Evolutionary conservation across 2,113 vertebrate genomes (phyloP), one percentile per base, ranked within the genome.

Genomic region (Felis chaus): DNA sequence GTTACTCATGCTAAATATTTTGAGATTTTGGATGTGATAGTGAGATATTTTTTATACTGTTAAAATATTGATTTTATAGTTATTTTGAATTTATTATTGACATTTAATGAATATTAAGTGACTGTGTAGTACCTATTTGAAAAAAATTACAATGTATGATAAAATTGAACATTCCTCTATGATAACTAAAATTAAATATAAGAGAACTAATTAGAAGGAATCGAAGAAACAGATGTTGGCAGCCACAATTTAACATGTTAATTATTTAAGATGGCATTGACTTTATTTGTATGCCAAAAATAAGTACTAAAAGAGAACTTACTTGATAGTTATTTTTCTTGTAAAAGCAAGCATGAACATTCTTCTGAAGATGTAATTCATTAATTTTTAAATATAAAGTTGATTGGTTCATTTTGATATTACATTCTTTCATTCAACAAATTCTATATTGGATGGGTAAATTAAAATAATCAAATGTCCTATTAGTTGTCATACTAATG

Each of bases 261-360:
- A 25, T 95, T 92, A 45, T n/a, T 89, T 92, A 65, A 73, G 25
- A 79, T 83, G 39, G 19, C 29, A 57, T 57, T 83, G 25, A 79
- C 39, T 92, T 69, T 79, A 90, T 45, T 85, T 93, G 23, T 69
- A 82, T 95, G 21, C 50, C 76, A 78, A 83, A 96, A 96, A 27
- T 29, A 82, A 69, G 13, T 87, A 65, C 5, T 53, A 81, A 89
- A 83, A 48, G 23, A 89, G 88, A 90, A 53, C 9, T 83, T 92
- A 83, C 50, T 84, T 84, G 55, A 14, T 71, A 79, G 15, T 78
- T 84, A 92, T 74, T 95, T 90, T 90, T 66, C 55, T 87, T 48
- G 45, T 71, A 78, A 82, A 87, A 78, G 14, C 2, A 48, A 69
- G 29, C 10, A 55, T 82, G 68, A 86, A 85, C 79, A 57, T 55